Evolutionary conservation across 2,797 vertebrate genomes (phyloP).

Genomic region (Thamnophis elegans): DNA sequence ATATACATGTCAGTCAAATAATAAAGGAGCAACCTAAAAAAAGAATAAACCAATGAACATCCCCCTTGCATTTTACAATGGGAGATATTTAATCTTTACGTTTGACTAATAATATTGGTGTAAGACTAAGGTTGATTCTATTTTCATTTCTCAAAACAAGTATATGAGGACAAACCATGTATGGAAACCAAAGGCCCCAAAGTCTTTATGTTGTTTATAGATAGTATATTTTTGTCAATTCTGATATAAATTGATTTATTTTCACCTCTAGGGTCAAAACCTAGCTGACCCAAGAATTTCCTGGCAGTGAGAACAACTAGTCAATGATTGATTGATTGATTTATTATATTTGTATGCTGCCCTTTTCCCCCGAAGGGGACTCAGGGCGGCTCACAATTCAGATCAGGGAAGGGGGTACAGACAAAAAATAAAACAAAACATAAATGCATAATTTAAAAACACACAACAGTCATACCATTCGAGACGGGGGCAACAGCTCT

Average conservation of each 20-base stretch:
- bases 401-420: too few species aligned
- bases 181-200: background rate
- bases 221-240: background rate
- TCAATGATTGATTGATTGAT: too few species aligned
- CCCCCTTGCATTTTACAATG: background rate
- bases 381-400: too few species aligned
- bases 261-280: background rate
- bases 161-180: background rate
- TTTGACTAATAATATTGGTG: background rate
- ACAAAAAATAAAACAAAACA: too few species aligned
- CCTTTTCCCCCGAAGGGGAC: too few species aligned
- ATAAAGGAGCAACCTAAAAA: background rate
- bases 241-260: background rate
- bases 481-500: too few species aligned
- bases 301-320: background rate
- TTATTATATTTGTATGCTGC: too few species aligned
- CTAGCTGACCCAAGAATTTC: background rate
- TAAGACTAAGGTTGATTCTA: background rate
- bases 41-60: background rate
- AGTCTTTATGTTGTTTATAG: background rate
- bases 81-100: background rate
- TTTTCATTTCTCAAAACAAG: background rate
- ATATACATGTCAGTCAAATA: background rate
- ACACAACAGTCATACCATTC: too few species aligned
- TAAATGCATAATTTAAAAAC: too few species aligned